A percentile compares a stretch with the other conserved stretches of the same genome.
Evolutionary conservation across 2,797 vertebrate genomes (phyloP).

Genomic region (Podarcis lilfordi): DNA sequence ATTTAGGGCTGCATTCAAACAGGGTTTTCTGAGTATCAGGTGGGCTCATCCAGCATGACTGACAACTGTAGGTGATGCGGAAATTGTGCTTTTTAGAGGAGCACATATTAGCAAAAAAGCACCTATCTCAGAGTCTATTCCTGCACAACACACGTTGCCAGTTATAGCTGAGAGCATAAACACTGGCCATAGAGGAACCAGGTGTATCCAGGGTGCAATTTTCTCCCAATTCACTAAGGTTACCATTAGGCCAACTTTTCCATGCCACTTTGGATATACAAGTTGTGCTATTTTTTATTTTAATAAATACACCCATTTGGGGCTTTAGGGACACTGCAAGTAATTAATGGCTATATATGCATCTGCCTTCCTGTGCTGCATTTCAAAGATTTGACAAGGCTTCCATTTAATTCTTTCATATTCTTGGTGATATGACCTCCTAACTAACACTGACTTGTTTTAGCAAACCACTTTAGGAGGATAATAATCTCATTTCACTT

Average conservation of each 20-base stretch:
- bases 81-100: neutral
- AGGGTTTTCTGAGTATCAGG: neutral
- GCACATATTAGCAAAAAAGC: neutral
- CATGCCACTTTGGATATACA: neutral
- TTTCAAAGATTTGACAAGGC: constrained; percentile 44
- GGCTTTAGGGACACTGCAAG: constrained; percentile 31
- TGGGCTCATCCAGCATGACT: neutral
- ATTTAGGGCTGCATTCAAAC: neutral
- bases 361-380: constrained; percentile 45
- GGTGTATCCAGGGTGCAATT: neutral
- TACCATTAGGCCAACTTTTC: neutral
- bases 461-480: constrained; percentile 60
- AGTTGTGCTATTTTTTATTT: neutral
- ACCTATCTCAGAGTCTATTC: neutral
- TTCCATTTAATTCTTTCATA: constrained; percentile 52
- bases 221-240: neutral
- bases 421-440: constrained; percentile 44
- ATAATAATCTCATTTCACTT: constrained; percentile 55
- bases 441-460: constrained; percentile 47
- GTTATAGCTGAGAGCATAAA: neutral
- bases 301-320: constrained; percentile 48
- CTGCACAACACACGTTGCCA: neutral
- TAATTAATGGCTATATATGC: constrained; percentile 51
- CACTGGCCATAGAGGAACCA: neutral
- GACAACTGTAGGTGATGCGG: too few species aligned